Evolutionary conservation across 1,140 invertebrate genomes (phyloP), one percentile per base, ranked within the genome.

Genomic region (Nebria ingens): DNA sequence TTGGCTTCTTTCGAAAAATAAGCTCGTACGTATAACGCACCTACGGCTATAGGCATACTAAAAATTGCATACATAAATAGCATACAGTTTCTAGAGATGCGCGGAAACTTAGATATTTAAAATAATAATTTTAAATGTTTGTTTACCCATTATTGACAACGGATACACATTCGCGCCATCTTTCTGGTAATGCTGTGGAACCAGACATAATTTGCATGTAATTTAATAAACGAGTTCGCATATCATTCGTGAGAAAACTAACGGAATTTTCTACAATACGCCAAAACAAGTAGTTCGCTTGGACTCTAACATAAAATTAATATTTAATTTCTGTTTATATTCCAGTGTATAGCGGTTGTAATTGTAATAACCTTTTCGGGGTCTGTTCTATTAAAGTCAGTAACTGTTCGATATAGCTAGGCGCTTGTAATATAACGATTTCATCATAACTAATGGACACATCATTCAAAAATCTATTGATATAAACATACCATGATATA

Each of bases 151-250:
- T 78, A 45, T 82, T 79, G 19, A 84, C 79, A 2, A 83, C 80
- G 59, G 86, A 84, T 11, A 86, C 80, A 62, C 89, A 91, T 62
- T 90, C 85, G 72, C 90, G 89, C 90, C 90, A 93, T n/a, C 89
- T 75, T 1, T 87, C 80, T 63, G 87, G 83, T 21, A 83, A 66
- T 60, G 86, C 83, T 0, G 79, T 83, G 60, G 84, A 85, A 0
- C 90, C 90, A 19, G 83, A 86, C 0, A 91, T 65, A 0, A 80
- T 81, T 0, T 85, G 86, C 13, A 80, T 80, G 66, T 88, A 92
- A 25, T 82, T 74, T 23, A 91, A 73, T 63, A 86, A 87, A 2
- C 83, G 70, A 42, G 83, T 80, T 1, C 86, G 73, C 53, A 89
- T 80, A 13, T 80, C 75, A 51, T 90, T 82, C 1, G 79, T 86